These are phyloP conservation scores for Copsychus sechellarum DNA, from an alignment of 2,113 vertebrate species.

Conservation along the genomic window DNA sequence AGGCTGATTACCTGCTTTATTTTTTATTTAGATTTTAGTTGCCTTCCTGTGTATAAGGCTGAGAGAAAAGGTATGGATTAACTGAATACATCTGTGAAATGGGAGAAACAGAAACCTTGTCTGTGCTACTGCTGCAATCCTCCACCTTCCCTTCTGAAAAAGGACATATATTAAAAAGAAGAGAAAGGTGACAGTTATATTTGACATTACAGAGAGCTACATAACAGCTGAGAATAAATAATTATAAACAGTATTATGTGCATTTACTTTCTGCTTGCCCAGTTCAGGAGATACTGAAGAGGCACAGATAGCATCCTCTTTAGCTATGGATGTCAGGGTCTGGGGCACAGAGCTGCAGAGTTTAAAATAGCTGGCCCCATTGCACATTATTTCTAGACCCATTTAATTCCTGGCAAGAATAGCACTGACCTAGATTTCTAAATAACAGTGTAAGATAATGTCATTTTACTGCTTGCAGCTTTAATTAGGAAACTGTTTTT, in stretches of 20 bases:
- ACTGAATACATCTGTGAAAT: not conserved
- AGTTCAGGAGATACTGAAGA: not conserved
- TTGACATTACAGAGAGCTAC: not conserved
- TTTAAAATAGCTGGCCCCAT: not conserved
- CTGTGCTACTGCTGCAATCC: not conserved
- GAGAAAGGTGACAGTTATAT: not conserved
- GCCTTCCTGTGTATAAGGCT: not conserved
- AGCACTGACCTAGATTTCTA: not conserved
- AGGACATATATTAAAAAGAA: not conserved
- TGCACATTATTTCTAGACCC: not conserved
- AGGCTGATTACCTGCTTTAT: not conserved
- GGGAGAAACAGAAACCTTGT: not conserved
- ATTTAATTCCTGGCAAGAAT: not conserved
- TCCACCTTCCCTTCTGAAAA: not conserved
- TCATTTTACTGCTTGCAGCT: not conserved
- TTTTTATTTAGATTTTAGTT: not conserved
- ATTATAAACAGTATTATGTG: not conserved
- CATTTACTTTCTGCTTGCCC: not conserved
- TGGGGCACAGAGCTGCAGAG: not conserved
- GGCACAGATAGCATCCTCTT: not conserved
- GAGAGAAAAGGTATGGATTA: not conserved
- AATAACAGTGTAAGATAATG: not conserved
- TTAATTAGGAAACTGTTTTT: not conserved
- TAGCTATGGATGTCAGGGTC: not conserved
- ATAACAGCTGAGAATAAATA: not conserved